A percentile compares a stretch with the other conserved stretches of the same genome.
phyloP scores from a whole-genome alignment of 2,888 invertebrate genomes.

The Drosophila affinis region DNA sequence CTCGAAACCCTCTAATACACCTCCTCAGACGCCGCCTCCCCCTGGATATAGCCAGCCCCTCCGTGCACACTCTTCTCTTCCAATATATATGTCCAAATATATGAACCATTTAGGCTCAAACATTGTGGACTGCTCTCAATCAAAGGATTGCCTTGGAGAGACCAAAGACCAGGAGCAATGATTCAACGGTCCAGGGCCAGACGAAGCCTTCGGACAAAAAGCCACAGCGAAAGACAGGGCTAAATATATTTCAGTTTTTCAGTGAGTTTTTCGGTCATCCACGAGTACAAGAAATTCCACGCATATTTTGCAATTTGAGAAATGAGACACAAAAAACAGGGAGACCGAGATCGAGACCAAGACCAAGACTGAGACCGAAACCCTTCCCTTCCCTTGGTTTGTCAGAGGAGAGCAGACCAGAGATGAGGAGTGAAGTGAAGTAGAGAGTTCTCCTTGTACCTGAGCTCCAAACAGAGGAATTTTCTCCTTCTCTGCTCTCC shows the following conservation, averaged over 20 bases:
- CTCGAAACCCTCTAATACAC: slow-evolving; percentile 16
- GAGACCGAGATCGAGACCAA: background rate
- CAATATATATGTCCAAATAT: too few species aligned
- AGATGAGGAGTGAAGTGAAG: background rate
- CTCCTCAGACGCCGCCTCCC: too few species aligned
- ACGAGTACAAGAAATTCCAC: slow-evolving; percentile 71
- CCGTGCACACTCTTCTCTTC: too few species aligned
- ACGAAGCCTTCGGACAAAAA: slow-evolving; percentile 58
- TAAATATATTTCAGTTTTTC: slow-evolving; percentile 59
- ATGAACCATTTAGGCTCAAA: background rate
- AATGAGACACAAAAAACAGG: slow-evolving; percentile 13
- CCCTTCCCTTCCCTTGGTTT: background rate
- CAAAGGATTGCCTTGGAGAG: background rate
- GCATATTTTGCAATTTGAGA: slow-evolving; percentile 70
- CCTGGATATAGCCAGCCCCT: too few species aligned
- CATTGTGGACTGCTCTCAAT: background rate
- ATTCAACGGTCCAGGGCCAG: slow-evolving; percentile 36
- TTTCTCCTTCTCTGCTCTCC: slow-evolving; percentile 5
- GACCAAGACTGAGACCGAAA: too few species aligned
- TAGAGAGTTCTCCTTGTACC: slow-evolving; percentile 18
- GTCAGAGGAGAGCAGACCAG: background rate
- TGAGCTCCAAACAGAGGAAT: slow-evolving; percentile 2
- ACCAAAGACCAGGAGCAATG: slow-evolving; percentile 5
- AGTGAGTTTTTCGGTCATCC: slow-evolving; percentile 47
- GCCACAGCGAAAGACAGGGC: slow-evolving; percentile 3